A percentile compares a stretch with the other conserved stretches of the same genome.
phyloP scores from a whole-genome alignment of 2,113 vertebrate species.

The Nycticorax nycticorax region DNA sequence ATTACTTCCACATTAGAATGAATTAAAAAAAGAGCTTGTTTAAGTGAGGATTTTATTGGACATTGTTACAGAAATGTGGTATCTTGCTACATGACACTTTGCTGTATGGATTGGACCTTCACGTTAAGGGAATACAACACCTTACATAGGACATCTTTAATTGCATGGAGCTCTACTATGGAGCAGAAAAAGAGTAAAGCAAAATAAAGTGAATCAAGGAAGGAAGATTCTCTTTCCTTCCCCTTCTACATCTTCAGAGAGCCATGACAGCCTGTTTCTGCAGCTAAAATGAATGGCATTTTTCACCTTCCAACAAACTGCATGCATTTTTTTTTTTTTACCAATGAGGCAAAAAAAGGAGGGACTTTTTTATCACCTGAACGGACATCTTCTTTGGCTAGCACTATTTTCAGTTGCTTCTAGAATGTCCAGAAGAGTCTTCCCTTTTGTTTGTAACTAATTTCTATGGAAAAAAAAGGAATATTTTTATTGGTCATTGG shows the following conservation, averaged over 20 bases:
- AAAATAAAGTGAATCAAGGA: background rate
- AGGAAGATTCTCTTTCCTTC: background rate
- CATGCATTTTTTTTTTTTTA: background rate
- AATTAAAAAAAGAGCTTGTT: background rate
- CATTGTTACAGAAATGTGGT: background rate
- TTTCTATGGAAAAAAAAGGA: rapidly evolving
- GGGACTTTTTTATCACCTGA: background rate
- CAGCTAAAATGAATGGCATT: background rate
- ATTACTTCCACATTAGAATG: background rate
- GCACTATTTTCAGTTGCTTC: background rate
- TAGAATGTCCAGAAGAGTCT: background rate
- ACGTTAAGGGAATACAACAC: background rate
- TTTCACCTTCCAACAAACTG: background rate
- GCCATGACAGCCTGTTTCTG: background rate
- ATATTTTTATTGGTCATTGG: background rate
- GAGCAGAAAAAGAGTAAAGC: background rate
- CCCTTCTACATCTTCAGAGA: background rate
- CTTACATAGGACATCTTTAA: background rate
- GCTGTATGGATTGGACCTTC: background rate
- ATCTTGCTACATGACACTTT: background rate
- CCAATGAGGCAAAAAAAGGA: background rate
- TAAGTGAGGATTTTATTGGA: background rate
- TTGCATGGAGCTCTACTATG: background rate
- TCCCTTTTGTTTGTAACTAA: background rate
- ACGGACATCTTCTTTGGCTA: background rate